Base-by-base conservation (phyloP, 1,140 invertebrate genomes). In the Calephelis virginiensis region DNA sequence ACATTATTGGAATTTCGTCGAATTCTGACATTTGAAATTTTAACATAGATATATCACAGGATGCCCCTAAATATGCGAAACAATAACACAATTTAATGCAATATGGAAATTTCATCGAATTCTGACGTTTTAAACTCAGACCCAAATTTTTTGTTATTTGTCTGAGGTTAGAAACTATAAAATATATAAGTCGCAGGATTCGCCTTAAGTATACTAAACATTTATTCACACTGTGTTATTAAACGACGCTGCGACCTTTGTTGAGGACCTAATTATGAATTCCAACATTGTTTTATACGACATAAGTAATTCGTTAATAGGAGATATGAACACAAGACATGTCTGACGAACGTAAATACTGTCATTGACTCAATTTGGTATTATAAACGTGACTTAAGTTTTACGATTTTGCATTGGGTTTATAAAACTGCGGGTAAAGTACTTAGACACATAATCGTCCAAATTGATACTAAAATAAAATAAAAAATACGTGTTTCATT, bases 201-300 rank as follows among this genome's bases (percentile, higher is more conserved):
- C 40, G 40, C 40, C 8, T 43, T 43, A 43, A 43, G 7, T 9
- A 43, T 6, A 50, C 13, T 13, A 8, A 50, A 14, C 13, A 17
- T 13, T 50, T 50, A 50, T 9, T 1, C 48, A 50, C n/a, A 14
- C n/a, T n/a, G 48, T 50, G 48, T 17, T 14, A 13, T 8, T 14
- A 50, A 50, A 50, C 12, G 14, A 50, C 48, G 48, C 4, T 9
- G 13, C 8, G 48, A 14, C 48, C 48, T 50, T 50, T 9, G 14
- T 17, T 17, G 12, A 53, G 49, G 14, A 53, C 14, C 49, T 53
- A 53, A 53, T 53, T 13, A 53, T 17, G 14, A 14, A 53, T 28
- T 17, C 49, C 14, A 53, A 53, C 49, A 53, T 53, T 53, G 49
- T 53, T 28, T 53, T 10, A 53, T 53, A 53, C 17, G 50, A 53